A percentile compares a stretch with the other conserved stretches of the same genome.
These are phyloP conservation scores for Psettodes erumei DNA, from an alignment of 2,113 vertebrate species.

Conservation along the genomic window DNA sequence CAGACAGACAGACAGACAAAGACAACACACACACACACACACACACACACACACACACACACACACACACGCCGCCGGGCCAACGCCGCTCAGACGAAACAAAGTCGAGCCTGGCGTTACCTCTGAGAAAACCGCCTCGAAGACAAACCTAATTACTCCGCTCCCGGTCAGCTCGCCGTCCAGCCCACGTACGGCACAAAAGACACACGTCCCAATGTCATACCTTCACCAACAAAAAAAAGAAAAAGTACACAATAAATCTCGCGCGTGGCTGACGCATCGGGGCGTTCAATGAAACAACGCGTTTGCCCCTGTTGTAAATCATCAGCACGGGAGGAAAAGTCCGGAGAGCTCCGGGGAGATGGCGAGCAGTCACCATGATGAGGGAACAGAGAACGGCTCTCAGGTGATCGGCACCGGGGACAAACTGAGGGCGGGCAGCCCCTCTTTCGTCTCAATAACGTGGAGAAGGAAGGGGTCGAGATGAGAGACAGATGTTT, in stretches of 20 bases:
- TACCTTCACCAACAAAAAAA: too few relatives aligned
- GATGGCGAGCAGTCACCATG: constrained; percentile 65
- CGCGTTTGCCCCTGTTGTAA: constrained; percentile 25
- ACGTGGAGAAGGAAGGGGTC: neutral
- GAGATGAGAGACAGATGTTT: constrained; percentile 25
- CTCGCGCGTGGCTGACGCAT: constrained; percentile 20
- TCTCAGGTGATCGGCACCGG: constrained; percentile 70
- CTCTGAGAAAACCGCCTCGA: constrained; percentile 30
- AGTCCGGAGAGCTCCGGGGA: constrained; percentile 73
- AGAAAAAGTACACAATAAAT: constrained; percentile 51
- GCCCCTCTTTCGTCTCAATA: neutral
- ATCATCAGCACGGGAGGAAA: constrained; percentile 53
- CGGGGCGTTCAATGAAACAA: constrained; percentile 25
- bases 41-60: too few relatives aligned
- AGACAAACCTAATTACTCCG: constrained; percentile 1
- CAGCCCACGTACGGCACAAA: constrained; percentile 65
- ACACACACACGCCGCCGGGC: constrained; percentile 32
- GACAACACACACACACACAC: too few relatives aligned
- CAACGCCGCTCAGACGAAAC: constrained; percentile 39
- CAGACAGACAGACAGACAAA: too few relatives aligned
- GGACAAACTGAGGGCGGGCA: constrained; percentile 23
- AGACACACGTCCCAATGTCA: constrained; percentile 66
- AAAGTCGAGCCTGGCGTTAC: constrained; percentile 60
- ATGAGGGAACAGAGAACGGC: constrained; percentile 55
- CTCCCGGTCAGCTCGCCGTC: constrained; percentile 59